phyloP scores from a whole-genome alignment of 2,888 invertebrate genomes.

The Limnephilus lunatus region DNA sequence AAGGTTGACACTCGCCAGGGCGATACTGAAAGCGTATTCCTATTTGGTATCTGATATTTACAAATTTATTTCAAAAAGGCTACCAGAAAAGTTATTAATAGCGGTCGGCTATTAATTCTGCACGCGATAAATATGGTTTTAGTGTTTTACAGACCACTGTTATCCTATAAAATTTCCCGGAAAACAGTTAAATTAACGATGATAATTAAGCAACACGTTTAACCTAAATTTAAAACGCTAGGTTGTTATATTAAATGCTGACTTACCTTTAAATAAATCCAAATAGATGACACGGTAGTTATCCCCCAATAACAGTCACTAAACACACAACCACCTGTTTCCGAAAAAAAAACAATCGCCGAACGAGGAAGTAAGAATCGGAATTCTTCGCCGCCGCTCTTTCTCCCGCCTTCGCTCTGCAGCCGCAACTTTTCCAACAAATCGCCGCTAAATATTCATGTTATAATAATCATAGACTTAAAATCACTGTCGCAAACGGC shows the following conservation, averaged over 20 bases:
- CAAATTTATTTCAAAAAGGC: neutral
- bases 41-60: neutral
- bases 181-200: neutral
- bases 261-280: conserved; percentile 37
- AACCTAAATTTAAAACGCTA: no score
- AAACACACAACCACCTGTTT: conserved; percentile 55
- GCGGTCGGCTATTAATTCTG: neutral
- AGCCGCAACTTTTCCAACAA: conserved; percentile 40
- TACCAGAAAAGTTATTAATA: neutral
- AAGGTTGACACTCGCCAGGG: no score
- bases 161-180: neutral
- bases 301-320: conserved; percentile 49
- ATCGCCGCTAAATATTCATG: conserved; percentile 49
- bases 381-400: conserved; percentile 23
- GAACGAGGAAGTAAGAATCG: conserved; percentile 48
- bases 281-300: conserved; percentile 31
- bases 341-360: conserved; percentile 41
- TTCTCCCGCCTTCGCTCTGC: conserved; percentile 32
- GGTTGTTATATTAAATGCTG: neutral
- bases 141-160: neutral
- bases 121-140: no score
- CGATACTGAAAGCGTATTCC: neutral
- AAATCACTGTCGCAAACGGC: conserved; percentile 47
- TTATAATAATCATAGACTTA: conserved; percentile 44
- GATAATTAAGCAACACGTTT: neutral